phyloP scores from a whole-genome alignment of 37 sponge, comb jelly and placozoan species.

The Haliclona indistincta region DNA sequence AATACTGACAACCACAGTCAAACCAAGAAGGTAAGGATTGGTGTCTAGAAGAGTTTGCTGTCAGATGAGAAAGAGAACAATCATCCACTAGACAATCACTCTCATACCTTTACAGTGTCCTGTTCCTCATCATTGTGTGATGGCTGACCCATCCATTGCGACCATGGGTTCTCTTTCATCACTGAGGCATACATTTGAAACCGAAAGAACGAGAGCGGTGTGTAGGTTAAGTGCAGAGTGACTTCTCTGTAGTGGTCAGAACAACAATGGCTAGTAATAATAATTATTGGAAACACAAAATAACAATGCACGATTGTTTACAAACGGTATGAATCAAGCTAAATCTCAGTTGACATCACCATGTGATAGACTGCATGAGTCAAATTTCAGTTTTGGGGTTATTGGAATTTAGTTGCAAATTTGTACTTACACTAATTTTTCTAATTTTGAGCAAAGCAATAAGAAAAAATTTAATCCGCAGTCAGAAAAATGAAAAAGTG shows the following conservation, averaged over 20 bases:
- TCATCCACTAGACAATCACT: not conserved
- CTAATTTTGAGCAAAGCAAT: too few relatives aligned
- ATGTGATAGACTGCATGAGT: too few relatives aligned
- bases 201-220: constrained; percentile 86
- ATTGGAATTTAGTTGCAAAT: too few relatives aligned
- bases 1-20: constrained; percentile 89
- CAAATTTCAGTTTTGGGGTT: too few relatives aligned
- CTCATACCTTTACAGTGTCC: constrained; percentile 88
- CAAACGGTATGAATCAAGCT: too few relatives aligned
- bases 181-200: constrained; percentile 94
- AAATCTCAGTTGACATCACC: too few relatives aligned
- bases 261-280: not conserved
- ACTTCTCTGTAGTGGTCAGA: constrained; percentile 38
- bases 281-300: constrained; percentile 1
- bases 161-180: constrained; percentile 77
- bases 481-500: not conserved
- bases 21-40: constrained; percentile 91
- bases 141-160: constrained; percentile 48
- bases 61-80: not conserved
- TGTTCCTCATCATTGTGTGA: constrained; percentile 91
- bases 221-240: constrained; percentile 59
- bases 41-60: constrained; percentile 94
- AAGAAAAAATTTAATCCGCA: not conserved
- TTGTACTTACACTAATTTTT: too few relatives aligned
- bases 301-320: too few relatives aligned